phyloP scores from a whole-genome alignment of 92 coral and sea anemone genomes.

The Actinernus sp. region DNA sequence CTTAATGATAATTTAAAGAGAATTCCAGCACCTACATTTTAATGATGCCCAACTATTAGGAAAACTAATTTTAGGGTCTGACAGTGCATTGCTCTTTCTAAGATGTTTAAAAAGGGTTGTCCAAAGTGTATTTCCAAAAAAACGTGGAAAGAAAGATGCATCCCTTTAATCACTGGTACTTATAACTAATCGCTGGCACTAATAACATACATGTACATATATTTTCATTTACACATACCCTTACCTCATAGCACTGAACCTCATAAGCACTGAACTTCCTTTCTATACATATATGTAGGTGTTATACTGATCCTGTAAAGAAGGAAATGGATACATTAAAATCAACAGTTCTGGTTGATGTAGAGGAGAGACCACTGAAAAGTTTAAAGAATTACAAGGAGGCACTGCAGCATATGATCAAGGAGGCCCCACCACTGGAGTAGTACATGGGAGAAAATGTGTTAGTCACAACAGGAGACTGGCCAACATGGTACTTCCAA shows the following conservation, averaged over 20 bases:
- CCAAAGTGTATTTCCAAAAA: too few species aligned
- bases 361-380: conserved; percentile 32
- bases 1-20: too few species aligned
- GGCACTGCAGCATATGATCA: conserved; percentile 1
- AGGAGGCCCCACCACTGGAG: not conserved
- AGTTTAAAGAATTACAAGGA: conserved; percentile 6
- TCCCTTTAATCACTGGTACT: too few species aligned
- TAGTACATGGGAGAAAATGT: conserved; percentile 11
- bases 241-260: not conserved
- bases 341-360: conserved; percentile 33
- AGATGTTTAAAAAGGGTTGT: too few species aligned
- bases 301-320: conserved; percentile 37
- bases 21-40: too few species aligned
- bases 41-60: too few species aligned
- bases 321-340: conserved; percentile 20
- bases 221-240: too few species aligned
- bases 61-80: too few species aligned
- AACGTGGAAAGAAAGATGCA: too few species aligned
- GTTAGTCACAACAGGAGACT: conserved; percentile 32
- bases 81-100: too few species aligned
- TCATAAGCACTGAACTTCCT: not conserved
- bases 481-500: conserved; percentile 69
- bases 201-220: not conserved
- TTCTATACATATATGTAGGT: conserved; percentile 1
- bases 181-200: too few species aligned